Evolutionary conservation across 2,797 vertebrate species (phyloP).

Genomic region (Pteropus rufus): DNA sequence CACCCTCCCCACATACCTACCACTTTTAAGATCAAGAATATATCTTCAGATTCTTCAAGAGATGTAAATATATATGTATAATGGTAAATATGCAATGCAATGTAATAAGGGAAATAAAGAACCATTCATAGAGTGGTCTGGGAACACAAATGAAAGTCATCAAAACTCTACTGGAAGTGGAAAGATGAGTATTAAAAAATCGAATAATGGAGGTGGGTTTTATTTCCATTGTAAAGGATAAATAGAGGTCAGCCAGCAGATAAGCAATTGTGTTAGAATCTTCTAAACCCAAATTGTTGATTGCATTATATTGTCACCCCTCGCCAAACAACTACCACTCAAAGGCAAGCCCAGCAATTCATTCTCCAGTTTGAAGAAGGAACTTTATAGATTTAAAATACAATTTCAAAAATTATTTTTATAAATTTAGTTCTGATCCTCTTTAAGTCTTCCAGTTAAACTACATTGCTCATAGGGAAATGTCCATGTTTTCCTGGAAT

Average conservation of each 20-base stretch:
- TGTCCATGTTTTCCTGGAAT: neutral
- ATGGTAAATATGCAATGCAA: neutral
- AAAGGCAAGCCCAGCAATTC: no score
- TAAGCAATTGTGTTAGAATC: neutral
- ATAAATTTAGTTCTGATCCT: neutral
- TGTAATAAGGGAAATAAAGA: neutral
- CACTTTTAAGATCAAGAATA: neutral
- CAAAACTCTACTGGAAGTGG: neutral
- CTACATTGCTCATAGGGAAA: neutral
- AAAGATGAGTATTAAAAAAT: neutral
- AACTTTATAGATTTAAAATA: neutral
- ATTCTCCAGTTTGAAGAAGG: neutral
- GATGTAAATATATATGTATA: neutral
- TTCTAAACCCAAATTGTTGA: neutral
- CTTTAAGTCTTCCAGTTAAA: neutral
- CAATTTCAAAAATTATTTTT: neutral
- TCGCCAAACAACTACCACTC: neutral
- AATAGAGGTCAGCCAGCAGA: no score
- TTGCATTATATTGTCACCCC: neutral
- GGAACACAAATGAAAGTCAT: neutral
- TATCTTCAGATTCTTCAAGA: neutral
- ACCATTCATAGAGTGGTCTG: neutral
- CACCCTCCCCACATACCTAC: neutral
- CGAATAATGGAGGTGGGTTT: neutral
- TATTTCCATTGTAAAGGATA: neutral